Evolutionary conservation across 2,888 invertebrate genomes (phyloP).

Genomic region (Lasiommata megera): DNA sequence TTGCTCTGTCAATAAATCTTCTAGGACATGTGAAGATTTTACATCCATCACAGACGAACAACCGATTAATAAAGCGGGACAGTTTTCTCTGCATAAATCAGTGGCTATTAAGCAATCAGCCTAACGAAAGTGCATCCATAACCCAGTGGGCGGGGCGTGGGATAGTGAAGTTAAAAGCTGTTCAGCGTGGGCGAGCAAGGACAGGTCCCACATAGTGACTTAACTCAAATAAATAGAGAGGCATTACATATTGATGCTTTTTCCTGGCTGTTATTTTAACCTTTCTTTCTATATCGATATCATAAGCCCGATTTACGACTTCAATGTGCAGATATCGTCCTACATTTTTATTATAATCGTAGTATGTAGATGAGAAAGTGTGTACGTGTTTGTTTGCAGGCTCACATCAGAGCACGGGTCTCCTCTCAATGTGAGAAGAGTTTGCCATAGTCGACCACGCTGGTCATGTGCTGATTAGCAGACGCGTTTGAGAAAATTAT

Average conservation of each 20-base stretch:
- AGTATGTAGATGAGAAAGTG: too few species aligned
- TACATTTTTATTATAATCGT: too few species aligned
- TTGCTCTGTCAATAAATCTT: too few species aligned
- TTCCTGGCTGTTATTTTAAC: neutral
- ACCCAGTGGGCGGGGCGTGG: conserved; percentile 67
- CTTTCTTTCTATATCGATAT: too few species aligned
- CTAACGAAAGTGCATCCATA: conserved; percentile 63
- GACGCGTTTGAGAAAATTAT: too few species aligned
- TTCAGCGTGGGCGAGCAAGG: conserved; percentile 68
- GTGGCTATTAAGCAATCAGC: conserved; percentile 59
- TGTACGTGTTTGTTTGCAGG: too few species aligned
- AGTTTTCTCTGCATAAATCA: conserved; percentile 49
- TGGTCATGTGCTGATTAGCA: too few species aligned
- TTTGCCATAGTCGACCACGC: too few species aligned
- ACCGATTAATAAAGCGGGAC: neutral
- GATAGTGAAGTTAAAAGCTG: conserved; percentile 44
- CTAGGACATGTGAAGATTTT: neutral
- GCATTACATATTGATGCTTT: neutral
- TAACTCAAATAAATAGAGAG: neutral
- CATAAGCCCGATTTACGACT: too few species aligned
- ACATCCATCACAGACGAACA: neutral
- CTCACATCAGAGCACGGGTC: too few species aligned
- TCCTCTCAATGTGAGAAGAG: too few species aligned
- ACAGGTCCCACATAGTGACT: conserved; percentile 52
- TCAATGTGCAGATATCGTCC: too few species aligned